Conservation (phyloP, 2,888 invertebrate genomes). For the Cataglyphis rosenhaueri region DNA sequence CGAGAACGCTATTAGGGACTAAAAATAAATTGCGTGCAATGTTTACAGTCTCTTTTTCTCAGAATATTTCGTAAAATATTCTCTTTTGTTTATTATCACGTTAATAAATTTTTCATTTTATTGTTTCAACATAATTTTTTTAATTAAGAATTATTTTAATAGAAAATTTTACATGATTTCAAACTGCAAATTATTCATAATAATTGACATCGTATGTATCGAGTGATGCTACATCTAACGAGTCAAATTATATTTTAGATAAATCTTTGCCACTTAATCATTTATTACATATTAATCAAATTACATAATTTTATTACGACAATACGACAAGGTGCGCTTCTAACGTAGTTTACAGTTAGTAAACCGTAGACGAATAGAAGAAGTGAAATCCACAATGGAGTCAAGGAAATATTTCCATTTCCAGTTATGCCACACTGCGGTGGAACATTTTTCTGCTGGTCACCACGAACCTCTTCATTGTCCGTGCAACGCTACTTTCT, state of each 20-base stretch:
- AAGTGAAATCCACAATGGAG: conserved; percentile 27
- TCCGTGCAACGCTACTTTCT: conserved; percentile 53
- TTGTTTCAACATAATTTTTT: background rate
- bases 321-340: background rate
- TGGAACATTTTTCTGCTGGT: conserved; percentile 3
- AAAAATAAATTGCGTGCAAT: conserved; percentile 3
- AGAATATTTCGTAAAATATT: background rate
- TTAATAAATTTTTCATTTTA: background rate
- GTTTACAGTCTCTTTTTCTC: background rate
- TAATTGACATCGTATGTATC: background rate
- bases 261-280: background rate
- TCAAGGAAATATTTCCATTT: conserved; percentile 17
- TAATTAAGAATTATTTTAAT: background rate
- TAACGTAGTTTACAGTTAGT: background rate
- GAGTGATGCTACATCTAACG: background rate
- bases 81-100: background rate
- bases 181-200: background rate
- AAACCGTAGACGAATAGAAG: background rate
- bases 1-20: background rate
- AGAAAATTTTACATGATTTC: background rate
- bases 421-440: conserved; percentile 7
- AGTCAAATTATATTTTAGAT: background rate
- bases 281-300: background rate
- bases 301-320: conserved; percentile 7
- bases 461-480: conserved; percentile 15